A percentile compares a stretch with the other conserved stretches of the same genome.
Conservation (phyloP, 2,797 vertebrate species). For the Centropyge bicolor region DNA sequence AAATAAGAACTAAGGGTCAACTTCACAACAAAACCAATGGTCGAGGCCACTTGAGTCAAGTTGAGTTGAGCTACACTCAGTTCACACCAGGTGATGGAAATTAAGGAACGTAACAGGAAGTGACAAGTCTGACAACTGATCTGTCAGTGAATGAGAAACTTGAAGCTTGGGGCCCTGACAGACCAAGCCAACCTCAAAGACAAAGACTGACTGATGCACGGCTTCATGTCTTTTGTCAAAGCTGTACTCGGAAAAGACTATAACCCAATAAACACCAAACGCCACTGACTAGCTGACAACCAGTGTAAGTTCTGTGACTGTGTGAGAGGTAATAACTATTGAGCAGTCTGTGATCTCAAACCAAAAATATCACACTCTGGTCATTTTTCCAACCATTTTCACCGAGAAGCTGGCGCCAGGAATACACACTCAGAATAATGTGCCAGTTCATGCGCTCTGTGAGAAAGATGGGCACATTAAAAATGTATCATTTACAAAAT, state of each 20-base stretch:
- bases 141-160: slow-evolving; percentile 31
- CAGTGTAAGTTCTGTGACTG: too few relatives aligned
- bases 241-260: slow-evolving; percentile 2
- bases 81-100: slow-evolving; percentile 26
- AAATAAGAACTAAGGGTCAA: slow-evolving; percentile 30
- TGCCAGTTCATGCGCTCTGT: not conserved
- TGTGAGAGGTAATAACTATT: not conserved
- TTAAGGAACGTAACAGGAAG: slow-evolving; percentile 32
- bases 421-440: not conserved
- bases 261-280: not conserved
- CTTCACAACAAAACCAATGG: slow-evolving; percentile 6
- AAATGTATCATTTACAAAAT: not conserved
- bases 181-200: slow-evolving; percentile 15
- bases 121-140: slow-evolving; percentile 34
- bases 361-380: not conserved
- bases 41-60: slow-evolving; percentile 5
- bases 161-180: slow-evolving; percentile 10
- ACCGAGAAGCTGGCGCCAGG: not conserved
- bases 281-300: not conserved
- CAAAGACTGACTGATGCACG: not conserved
- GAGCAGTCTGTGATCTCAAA: not conserved
- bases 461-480: not conserved
- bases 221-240: not conserved
- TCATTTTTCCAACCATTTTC: not conserved
- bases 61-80: slow-evolving; percentile 2